Conservation (phyloP, 2,888 invertebrate species). For the Nesidiocoris tenuis region DNA sequence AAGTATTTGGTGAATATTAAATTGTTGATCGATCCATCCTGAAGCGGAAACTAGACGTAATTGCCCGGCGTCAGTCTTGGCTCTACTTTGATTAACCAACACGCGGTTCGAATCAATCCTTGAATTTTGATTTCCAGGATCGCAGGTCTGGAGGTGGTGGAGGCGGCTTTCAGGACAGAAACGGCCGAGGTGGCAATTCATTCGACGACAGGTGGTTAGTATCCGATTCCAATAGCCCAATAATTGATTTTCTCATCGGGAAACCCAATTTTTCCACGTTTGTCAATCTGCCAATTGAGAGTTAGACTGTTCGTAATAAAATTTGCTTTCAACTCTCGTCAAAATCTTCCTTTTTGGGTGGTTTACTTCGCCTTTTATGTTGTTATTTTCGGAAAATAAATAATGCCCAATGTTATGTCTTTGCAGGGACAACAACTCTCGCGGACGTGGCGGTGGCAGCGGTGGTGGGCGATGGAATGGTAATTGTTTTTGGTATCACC, state of each 20-base stretch:
- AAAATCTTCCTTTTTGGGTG: not conserved
- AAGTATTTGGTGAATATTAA: not conserved
- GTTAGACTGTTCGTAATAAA: not conserved
- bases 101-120: too few relatives aligned
- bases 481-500: not conserved
- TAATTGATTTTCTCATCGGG: not conserved
- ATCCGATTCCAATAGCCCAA: conserved; percentile 54
- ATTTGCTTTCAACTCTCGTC: not conserved
- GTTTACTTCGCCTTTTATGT: too few relatives aligned
- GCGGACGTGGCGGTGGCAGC: conserved; percentile 55
- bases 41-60: too few relatives aligned
- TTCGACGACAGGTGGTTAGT: conserved; percentile 52
- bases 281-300: too few relatives aligned
- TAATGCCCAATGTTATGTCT: conserved; percentile 53
- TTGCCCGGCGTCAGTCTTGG: too few relatives aligned
- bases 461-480: conserved; percentile 24
- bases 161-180: conserved; percentile 56
- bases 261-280: not conserved
- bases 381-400: not conserved
- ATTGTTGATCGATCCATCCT: not conserved
- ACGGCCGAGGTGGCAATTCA: conserved; percentile 56
- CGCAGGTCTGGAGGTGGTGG: conserved; percentile 58
- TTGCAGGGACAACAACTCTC: conserved; percentile 69
- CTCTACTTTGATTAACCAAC: too few relatives aligned
- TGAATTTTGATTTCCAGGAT: too few relatives aligned